These are phyloP conservation scores for Triops cancriformis DNA, from an alignment of 1,140 invertebrate genomes.

Conservation along the genomic window DNA sequence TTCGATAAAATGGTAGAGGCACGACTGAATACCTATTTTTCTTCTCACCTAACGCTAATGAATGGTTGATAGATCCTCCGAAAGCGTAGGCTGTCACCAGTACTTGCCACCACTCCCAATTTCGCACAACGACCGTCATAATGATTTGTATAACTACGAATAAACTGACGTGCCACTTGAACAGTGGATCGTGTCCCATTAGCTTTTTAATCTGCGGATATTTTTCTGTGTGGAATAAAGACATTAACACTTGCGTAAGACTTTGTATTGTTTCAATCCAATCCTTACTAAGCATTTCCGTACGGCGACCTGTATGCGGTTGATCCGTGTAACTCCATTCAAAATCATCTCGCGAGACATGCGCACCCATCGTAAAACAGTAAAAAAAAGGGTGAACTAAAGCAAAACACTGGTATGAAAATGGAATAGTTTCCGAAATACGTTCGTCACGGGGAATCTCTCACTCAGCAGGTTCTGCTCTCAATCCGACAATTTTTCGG, in stretches of 20 bases:
- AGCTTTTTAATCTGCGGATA: conserved; percentile 94
- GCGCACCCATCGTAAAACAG: not conserved
- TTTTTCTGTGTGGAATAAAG: conserved; percentile 61
- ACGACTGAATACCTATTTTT: not conserved
- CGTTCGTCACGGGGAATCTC: too few relatives aligned
- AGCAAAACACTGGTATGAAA: not conserved
- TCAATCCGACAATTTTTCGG: not conserved
- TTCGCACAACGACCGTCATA: conserved; percentile 60
- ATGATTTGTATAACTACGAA: conserved; percentile 77
- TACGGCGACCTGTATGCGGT: not conserved
- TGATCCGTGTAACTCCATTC: conserved; percentile 7
- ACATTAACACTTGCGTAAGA: not conserved
- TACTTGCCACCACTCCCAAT: conserved; percentile 64
- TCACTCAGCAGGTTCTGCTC: not conserved
- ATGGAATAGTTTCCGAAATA: too few relatives aligned
- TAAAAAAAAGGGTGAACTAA: not conserved
- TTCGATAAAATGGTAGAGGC: too few relatives aligned
- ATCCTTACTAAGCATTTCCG: not conserved
- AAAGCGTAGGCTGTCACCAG: conserved; percentile 79
- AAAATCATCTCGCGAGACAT: not conserved
- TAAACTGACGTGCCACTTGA: conserved; percentile 79
- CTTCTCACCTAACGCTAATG: conserved; percentile 77
- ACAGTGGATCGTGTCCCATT: conserved; percentile 82
- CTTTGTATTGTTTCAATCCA: too few relatives aligned
- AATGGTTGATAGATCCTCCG: conserved; percentile 95